Base-by-base conservation (phyloP, 2,888 invertebrate genomes). In the Heteromyza rotundicornis region DNA sequence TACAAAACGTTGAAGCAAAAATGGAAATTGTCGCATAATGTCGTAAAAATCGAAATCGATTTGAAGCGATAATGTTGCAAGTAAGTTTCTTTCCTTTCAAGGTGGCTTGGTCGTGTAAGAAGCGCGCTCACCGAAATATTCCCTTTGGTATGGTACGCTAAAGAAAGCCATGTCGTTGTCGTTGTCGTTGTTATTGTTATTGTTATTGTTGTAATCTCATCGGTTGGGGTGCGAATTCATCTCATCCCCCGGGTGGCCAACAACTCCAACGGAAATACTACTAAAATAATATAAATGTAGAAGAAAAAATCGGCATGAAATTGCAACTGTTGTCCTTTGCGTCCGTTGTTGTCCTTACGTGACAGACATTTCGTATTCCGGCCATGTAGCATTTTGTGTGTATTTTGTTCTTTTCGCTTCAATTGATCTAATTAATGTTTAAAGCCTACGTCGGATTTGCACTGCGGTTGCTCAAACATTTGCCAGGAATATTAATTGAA, bases 351-450 rank as follows among this genome's bases (percentile, higher is more conserved):
- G 53, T 64, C 68, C 54, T 66, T 74, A 75, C 73, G 76, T 75
- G 75, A 64, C 63, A 19, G 59, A 64, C 67, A 75, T 75, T 74
- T 67, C 53, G 65, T 72, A 75, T 75, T 65, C 75, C 65, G 60
- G 54, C 65, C 68, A 66, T 65, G 67, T 60, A 65, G 49, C 60
- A 57, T 63, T 64, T 61, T 47, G 58, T 35, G 32, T 67, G 60
- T 69, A 64, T 64, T 66, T 65, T n/a, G n/a, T n/a, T n/a, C 60
- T 70, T 67, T 69, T 36, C 69, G 70, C 70, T 69, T 69, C 68
- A 66, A 74, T 77, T 72, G 69, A 68, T 75, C 72, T 78, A 78
- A 78, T 78, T 78, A 78, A 73, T 74, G 75, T 73, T 78, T 75
- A 74, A 77, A 75, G 70, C 74, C 70, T 64, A 68, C 32, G 12